Evolutionary conservation across 2,888 invertebrate genomes (phyloP), one percentile per base, ranked within the genome.

Genomic region (Spilarctia lutea): DNA sequence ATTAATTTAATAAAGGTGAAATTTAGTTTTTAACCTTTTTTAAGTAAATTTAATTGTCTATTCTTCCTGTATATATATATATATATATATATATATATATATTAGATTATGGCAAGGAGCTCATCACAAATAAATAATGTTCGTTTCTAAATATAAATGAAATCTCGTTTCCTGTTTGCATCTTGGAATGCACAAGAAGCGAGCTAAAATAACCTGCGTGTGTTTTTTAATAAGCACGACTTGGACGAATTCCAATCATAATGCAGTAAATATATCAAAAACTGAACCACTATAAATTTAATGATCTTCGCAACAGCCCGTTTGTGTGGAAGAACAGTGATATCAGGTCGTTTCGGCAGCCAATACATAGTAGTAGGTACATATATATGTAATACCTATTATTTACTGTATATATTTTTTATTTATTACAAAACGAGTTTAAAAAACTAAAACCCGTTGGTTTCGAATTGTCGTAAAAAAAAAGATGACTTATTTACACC

Each of bases 231-330:
- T 30, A 69, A 45, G n/a, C 68, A 68, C 70, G 48, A 30, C 72
- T 78, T 85, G 85, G 85, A 80, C 68, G 66, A 68, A 79, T 74
- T 79, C 85, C 84, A 85, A 78, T 13, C 27, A 72, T 71, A 73
- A 67, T 72, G 65, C 75, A 48, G 75, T 69, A 79, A 76, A 75
- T 70, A 52, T 79, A 77, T 74, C 68, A 76, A 75, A 85, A 74
- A 83, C 79, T 83, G 83, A 74, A 56, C 68, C 77, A 75, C 75
- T 74, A 76, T 78, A 79, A 71, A 73, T 66, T 67, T 42, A 18
- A 20, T 27, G 42, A 67, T 39, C n/a, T 27, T 18, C 8, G 11
- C 67, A 39, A 67, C 67, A 27, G 13, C 11, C 10, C 4, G 52
- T 20, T 18, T 52, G 10, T 24, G 52, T 7, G 6, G 3, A 52